Evolutionary conservation across 2,888 invertebrate species (phyloP).

Genomic region (Nephrotoma flavescens): DNA sequence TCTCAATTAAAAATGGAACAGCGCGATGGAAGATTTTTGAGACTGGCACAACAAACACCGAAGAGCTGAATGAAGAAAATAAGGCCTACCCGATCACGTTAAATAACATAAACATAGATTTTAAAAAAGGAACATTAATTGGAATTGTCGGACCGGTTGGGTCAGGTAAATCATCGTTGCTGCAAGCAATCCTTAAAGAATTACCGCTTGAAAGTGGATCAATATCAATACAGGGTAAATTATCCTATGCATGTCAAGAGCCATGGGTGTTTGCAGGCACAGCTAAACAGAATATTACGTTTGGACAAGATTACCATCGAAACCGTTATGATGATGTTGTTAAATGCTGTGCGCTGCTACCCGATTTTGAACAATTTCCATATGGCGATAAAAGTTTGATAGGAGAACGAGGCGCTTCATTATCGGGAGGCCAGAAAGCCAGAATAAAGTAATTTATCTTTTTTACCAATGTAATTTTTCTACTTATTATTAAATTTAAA

Average conservation of each 20-base stretch:
- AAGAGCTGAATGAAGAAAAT: slow-evolving; percentile 6
- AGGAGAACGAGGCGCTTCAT: slow-evolving; percentile 41
- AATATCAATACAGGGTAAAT: slow-evolving; percentile 43
- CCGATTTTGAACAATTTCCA: slow-evolving; percentile 38
- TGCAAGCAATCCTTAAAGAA: slow-evolving; percentile 59
- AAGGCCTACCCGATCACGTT: slow-evolving; percentile 27
- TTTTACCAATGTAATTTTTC: background rate
- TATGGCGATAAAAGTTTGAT: slow-evolving; percentile 41
- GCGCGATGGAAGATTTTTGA: slow-evolving; percentile 32
- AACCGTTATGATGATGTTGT: slow-evolving; percentile 28
- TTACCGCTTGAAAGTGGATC: slow-evolving; percentile 38
- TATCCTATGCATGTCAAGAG: slow-evolving; percentile 70
- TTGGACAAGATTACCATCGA: slow-evolving; percentile 37
- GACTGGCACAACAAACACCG: background rate
- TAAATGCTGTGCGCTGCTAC: slow-evolving; percentile 28
- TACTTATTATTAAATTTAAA: background rate
- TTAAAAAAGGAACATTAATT: slow-evolving; percentile 43
- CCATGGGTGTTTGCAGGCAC: slow-evolving; percentile 71
- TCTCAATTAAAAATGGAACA: slow-evolving; percentile 21
- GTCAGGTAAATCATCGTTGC: slow-evolving; percentile 53
- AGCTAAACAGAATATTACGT: slow-evolving; percentile 73
- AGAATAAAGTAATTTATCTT: slow-evolving; percentile 32
- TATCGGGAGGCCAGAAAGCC: slow-evolving; percentile 59
- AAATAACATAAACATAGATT: slow-evolving; percentile 36
- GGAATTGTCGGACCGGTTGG: slow-evolving; percentile 65